Evolutionary conservation across 37 sponge, comb jelly and placozoan genomes (phyloP).

Genomic region (Dysidea cf. avara): DNA sequence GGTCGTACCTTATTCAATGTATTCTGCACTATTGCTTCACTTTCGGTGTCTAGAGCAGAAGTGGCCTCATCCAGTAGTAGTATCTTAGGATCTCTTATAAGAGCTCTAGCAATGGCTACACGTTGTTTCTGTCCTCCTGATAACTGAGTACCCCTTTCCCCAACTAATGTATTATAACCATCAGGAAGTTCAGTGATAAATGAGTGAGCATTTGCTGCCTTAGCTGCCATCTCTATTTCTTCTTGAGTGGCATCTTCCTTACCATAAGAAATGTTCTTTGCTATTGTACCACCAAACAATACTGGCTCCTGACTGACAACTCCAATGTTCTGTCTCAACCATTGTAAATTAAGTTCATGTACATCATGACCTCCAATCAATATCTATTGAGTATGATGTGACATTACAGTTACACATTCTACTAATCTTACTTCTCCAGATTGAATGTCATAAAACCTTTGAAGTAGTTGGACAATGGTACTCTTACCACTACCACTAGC

Average conservation of each 20-base stretch:
- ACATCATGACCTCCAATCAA: constrained; percentile 73
- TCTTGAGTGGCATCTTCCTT: constrained; percentile 57
- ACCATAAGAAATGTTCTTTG: constrained; percentile 84
- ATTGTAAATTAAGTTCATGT: constrained; percentile 64
- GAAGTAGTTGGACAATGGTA: constrained; percentile 75
- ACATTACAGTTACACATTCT: not conserved
- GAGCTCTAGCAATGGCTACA: constrained; percentile 91
- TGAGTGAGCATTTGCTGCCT: no score
- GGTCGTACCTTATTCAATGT: constrained; percentile 80
- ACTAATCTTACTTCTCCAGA: constrained; percentile 27
- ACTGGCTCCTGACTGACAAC: no score
- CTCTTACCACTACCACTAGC: no score
- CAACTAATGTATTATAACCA: no score
- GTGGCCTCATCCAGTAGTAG: constrained; percentile 94
- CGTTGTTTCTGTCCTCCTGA: no score
- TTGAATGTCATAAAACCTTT: constrained; percentile 77
- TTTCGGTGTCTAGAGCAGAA: constrained; percentile 91
- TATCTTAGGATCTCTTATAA: constrained; percentile 78
- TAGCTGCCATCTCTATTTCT: constrained; percentile 73
- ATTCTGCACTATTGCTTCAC: constrained; percentile 79
- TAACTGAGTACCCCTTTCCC: no score
- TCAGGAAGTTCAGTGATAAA: no score
- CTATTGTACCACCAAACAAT: no score
- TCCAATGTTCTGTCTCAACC: no score
- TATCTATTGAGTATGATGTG: constrained; percentile 36